Percentiles rank a stretch among this genome's conserved stretches.
Conservation (phyloP, 2,113 vertebrate species). For the Cranoglanis bouderius region DNA sequence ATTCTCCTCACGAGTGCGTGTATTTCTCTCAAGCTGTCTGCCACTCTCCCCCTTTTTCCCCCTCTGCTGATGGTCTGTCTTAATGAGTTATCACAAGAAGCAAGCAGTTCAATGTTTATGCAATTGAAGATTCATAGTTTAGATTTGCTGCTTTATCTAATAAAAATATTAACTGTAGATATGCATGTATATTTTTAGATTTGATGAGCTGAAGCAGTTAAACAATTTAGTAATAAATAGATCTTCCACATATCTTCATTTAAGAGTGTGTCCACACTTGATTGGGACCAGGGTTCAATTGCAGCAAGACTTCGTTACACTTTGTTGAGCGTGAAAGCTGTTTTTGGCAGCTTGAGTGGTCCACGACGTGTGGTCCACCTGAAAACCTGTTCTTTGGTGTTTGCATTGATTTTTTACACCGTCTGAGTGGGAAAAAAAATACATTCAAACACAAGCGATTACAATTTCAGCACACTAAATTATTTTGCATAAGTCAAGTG, state of each 20-base stretch:
- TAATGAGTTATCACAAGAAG: conserved; percentile 13
- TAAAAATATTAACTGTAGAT: background rate
- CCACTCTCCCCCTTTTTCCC: background rate
- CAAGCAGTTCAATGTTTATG: background rate
- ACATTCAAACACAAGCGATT: background rate
- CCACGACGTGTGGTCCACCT: background rate
- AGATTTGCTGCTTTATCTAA: background rate
- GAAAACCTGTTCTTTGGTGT: background rate
- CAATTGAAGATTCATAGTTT: background rate
- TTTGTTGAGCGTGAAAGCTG: background rate
- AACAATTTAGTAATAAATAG: background rate
- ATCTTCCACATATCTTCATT: background rate
- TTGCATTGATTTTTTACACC: background rate
- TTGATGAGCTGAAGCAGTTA: background rate
- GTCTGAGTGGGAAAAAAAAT: background rate
- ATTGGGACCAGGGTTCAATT: background rate
- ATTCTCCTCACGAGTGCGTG: conserved; percentile 42
- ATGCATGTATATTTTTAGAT: no score
- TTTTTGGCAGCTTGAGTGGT: background rate
- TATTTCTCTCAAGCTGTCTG: conserved; percentile 19
- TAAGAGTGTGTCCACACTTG: background rate
- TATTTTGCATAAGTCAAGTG: background rate
- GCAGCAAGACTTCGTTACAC: background rate
- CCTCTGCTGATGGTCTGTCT: background rate
- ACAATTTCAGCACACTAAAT: background rate